phyloP scores from a whole-genome alignment of 2,888 invertebrate genomes.

The Silvanus unidentatus region DNA sequence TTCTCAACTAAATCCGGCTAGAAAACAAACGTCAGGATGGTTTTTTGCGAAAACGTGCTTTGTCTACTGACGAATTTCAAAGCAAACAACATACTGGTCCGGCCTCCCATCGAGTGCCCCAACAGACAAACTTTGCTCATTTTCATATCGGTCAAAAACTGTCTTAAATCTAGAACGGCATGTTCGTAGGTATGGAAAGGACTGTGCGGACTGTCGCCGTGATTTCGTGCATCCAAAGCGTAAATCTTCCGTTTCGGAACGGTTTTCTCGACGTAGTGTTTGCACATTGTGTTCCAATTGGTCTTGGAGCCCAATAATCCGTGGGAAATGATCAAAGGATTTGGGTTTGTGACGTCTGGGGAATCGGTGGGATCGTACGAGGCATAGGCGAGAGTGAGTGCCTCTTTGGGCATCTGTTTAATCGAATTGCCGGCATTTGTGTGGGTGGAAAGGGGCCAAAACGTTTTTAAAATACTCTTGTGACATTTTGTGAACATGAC shows the following conservation, averaged over 20 bases:
- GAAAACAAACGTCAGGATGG: too few species aligned
- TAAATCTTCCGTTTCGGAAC: slow-evolving; percentile 63
- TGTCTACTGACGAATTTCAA: slow-evolving; percentile 56
- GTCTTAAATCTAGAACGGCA: slow-evolving; percentile 68
- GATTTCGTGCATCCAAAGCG: slow-evolving; percentile 86
- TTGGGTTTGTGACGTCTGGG: slow-evolving; percentile 30
- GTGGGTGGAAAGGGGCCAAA: too few species aligned
- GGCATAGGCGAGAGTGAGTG: slow-evolving; percentile 53
- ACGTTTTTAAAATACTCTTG: too few species aligned
- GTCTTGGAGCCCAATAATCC: slow-evolving; percentile 81
- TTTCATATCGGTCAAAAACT: slow-evolving; percentile 58
- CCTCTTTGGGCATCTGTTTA: neutral
- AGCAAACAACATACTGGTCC: slow-evolving; percentile 79
- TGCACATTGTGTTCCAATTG: slow-evolving; percentile 83
- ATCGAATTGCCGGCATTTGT: too few species aligned
- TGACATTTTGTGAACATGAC: too few species aligned
- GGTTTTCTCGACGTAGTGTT: slow-evolving; percentile 51
- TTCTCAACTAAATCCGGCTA: slow-evolving; percentile 60
- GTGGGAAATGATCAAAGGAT: slow-evolving; percentile 79
- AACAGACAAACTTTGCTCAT: slow-evolving; percentile 63
- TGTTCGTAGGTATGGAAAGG: slow-evolving; percentile 66
- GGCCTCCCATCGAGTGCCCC: slow-evolving; percentile 96
- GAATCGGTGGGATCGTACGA: slow-evolving; percentile 56
- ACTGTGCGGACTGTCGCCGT: slow-evolving; percentile 87
- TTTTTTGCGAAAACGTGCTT: too few species aligned